Conservation (phyloP, 2,113 vertebrate species). For the Poecilia latipinna region DNA sequence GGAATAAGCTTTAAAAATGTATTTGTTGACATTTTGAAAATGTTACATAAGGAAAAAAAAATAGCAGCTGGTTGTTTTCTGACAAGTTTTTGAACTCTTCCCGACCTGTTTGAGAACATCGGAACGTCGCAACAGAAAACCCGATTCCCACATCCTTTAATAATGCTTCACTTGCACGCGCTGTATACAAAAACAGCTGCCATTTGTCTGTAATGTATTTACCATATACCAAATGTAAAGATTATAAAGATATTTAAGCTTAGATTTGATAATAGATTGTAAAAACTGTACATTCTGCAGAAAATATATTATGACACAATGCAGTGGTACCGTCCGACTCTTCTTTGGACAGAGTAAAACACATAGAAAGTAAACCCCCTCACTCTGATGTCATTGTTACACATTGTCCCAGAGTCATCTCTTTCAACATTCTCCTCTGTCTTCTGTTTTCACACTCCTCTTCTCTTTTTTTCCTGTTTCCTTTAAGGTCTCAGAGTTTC, state of each 20-base stretch:
- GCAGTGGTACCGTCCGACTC: background rate
- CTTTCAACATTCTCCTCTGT: background rate
- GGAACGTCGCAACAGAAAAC: too few relatives aligned
- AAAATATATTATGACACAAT: constrained; percentile 16
- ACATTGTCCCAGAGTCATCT: background rate
- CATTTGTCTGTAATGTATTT: constrained; percentile 6
- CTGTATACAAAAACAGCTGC: constrained; percentile 4
- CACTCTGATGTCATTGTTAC: background rate
- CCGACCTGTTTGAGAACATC: too few relatives aligned
- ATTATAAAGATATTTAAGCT: constrained; percentile 28
- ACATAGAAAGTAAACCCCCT: background rate
- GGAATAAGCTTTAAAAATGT: too few relatives aligned
- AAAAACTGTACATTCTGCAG: background rate
- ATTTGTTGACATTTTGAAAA: too few relatives aligned
- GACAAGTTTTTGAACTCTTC: too few relatives aligned
- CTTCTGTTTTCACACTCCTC: background rate
- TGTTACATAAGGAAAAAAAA: too few relatives aligned
- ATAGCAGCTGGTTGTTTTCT: too few relatives aligned
- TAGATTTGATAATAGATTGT: background rate
- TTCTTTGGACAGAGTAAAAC: background rate
- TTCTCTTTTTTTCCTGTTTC: background rate
- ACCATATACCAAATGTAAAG: constrained; percentile 1
- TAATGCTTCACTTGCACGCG: background rate
- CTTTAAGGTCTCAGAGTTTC: background rate
- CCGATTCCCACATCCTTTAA: background rate